These are phyloP conservation scores for Diarsia mendica DNA, from an alignment of 2,888 invertebrate species.

Conservation along the genomic window DNA sequence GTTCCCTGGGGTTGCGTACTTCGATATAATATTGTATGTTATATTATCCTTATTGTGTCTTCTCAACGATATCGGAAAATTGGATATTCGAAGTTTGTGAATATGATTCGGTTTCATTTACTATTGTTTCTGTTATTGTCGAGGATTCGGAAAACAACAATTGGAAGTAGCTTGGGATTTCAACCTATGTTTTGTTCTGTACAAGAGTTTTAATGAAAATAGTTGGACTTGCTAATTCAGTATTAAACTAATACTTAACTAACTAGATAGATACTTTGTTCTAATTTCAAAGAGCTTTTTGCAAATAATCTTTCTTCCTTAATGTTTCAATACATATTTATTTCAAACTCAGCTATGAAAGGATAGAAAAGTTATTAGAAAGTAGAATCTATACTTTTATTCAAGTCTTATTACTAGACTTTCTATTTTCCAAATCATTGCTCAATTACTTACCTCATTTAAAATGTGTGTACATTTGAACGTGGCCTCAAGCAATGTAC, in stretches of 20 bases:
- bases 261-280: no score
- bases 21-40: conserved; percentile 13
- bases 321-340: not conserved
- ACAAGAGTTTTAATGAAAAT: conserved; percentile 23
- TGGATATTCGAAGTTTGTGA: conserved; percentile 41
- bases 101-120: conserved; percentile 37
- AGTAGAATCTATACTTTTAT: conserved; percentile 15
- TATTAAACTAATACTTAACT: no score
- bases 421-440: conserved; percentile 34
- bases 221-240: not conserved
- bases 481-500: conserved; percentile 16
- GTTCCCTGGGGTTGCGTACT: conserved; percentile 41
- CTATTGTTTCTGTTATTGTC: conserved; percentile 33
- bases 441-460: conserved; percentile 2
- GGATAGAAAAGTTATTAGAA: conserved; percentile 4
- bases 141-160: conserved; percentile 16
- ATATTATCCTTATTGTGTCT: conserved; percentile 42
- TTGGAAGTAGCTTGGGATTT: conserved; percentile 11
- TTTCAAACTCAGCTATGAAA: not conserved
- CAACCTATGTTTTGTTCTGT: not conserved
- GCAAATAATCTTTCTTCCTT: not conserved
- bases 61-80: conserved; percentile 42
- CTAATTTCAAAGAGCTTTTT: not conserved
- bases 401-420: conserved; percentile 5
- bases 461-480: conserved; percentile 7